phyloP scores from a whole-genome alignment of 2,888 invertebrate species.

The Nymphalis polychloros region DNA sequence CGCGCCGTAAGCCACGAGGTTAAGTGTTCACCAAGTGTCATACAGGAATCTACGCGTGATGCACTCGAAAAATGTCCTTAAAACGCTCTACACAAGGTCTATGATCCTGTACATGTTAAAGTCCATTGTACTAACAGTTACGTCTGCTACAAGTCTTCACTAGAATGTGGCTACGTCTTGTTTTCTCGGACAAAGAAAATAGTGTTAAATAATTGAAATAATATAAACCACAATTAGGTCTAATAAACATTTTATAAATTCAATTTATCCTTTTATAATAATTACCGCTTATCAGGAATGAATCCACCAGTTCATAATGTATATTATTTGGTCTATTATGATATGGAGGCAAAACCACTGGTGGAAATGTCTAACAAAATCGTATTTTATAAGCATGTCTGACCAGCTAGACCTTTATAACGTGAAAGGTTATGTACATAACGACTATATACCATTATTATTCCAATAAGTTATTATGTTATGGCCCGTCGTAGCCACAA shows the following conservation, averaged over 20 bases:
- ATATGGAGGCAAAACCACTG: no score
- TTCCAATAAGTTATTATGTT: no score
- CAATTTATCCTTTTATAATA: no score
- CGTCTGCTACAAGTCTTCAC: constrained; percentile 35
- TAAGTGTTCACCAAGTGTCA: constrained; percentile 39
- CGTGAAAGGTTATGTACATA: no score
- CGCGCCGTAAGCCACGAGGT: constrained; percentile 40
- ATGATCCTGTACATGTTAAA: constrained; percentile 12
- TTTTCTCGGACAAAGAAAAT: constrained; percentile 27
- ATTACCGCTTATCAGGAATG: no score
- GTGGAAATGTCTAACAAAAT: no score
- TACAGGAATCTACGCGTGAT: constrained; percentile 25
- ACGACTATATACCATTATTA: no score
- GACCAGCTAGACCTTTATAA: no score
- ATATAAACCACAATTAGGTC: constrained; percentile 8
- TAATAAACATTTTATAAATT: not conserved
- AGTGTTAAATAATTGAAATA: constrained; percentile 11
- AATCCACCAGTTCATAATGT: no score
- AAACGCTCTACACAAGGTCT: not conserved
- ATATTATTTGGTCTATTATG: no score
- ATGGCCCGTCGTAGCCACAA: no score
- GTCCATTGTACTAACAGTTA: constrained; percentile 35
- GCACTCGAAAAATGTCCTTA: constrained; percentile 26
- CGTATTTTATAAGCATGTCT: no score
- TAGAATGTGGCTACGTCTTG: constrained; percentile 31